Percentiles rank a stretch among this genome's conserved stretches.
Evolutionary conservation across 2,113 vertebrate genomes (phyloP).

Genomic region (Ia io): DNA sequence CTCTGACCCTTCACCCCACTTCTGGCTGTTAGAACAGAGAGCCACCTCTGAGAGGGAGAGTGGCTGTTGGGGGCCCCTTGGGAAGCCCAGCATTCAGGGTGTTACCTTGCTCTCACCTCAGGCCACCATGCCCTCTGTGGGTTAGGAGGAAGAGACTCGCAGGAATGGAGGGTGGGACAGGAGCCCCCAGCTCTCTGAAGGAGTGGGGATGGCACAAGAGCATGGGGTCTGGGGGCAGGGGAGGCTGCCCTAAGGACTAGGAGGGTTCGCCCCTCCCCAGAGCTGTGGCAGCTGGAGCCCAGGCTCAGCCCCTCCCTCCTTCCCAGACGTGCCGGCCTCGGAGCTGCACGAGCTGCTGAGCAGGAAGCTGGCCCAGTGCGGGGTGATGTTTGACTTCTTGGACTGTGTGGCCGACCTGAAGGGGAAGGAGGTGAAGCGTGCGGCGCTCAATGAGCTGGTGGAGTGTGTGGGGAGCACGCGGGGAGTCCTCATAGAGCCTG

Average conservation of each 20-base stretch:
- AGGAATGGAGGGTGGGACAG: neutral
- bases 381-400: slow-evolving; percentile 94
- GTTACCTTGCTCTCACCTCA: neutral
- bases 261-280: neutral
- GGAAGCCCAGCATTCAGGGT: neutral
- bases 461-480: slow-evolving; percentile 92
- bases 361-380: slow-evolving; percentile 95
- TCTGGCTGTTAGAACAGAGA: neutral
- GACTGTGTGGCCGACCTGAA: slow-evolving; percentile 95
- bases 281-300: neutral
- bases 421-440: slow-evolving; percentile 95
- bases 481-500: slow-evolving; percentile 92
- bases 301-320: neutral
- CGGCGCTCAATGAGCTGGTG: slow-evolving; percentile 93
- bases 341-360: slow-evolving; percentile 94
- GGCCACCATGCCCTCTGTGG: neutral
- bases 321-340: slow-evolving; percentile 88
- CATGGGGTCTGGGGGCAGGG: neutral
- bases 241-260: neutral
- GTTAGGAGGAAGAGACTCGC: neutral
- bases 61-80: neutral
- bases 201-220: neutral
- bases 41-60: neutral
- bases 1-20: neutral
- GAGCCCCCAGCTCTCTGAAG: neutral